Percentiles rank a stretch among this genome's conserved stretches.
phyloP scores from a whole-genome alignment of 2,113 vertebrate species.

The Terrapene triunguis region DNA sequence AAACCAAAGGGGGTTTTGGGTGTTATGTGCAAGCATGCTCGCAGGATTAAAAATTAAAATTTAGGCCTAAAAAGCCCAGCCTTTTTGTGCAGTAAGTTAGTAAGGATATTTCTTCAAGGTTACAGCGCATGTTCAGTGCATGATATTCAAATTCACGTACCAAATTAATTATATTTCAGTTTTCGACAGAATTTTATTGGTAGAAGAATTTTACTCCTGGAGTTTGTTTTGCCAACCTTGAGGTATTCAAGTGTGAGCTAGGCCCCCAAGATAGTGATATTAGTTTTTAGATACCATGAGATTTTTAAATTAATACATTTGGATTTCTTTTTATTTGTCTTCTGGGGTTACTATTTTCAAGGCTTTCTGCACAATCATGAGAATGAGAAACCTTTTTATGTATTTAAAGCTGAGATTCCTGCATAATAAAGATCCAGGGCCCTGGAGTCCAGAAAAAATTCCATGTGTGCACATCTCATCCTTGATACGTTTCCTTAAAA shows the following conservation, averaged over 20 bases:
- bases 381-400: neutral
- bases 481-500: neutral
- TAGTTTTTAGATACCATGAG: neutral
- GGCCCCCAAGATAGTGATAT: neutral
- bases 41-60: constrained; percentile 58
- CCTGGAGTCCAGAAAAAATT: neutral
- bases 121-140: constrained; percentile 14
- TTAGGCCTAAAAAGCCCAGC: constrained; percentile 22
- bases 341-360: neutral
- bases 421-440: neutral
- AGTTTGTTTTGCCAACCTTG: neutral
- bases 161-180: constrained; percentile 51
- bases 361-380: neutral
- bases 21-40: neutral
- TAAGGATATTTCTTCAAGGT: constrained; percentile 47
- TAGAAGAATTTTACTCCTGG: constrained; percentile 5
- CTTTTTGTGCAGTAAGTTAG: constrained; percentile 24
- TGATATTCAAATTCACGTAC: constrained; percentile 42
- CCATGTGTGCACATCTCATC: neutral
- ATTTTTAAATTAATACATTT: neutral
- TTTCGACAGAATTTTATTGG: constrained; percentile 15
- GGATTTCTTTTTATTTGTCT: neutral
- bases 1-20: constrained; percentile 59
- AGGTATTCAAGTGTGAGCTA: neutral
- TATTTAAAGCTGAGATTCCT: neutral